phyloP scores from a whole-genome alignment of 2,888 invertebrate species.

The Pollenia griseotomentosa region DNA sequence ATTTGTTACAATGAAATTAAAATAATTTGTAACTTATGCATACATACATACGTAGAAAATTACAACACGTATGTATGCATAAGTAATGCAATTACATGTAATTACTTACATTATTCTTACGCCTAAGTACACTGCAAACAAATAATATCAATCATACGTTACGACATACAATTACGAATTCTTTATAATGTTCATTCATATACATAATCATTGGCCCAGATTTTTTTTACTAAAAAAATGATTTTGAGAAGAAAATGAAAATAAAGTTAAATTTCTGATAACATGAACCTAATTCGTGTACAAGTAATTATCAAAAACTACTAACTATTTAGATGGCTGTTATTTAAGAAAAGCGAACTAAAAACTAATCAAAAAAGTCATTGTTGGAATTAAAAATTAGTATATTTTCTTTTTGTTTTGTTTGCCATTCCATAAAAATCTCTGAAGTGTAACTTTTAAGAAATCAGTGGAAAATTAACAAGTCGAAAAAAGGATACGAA shows the following conservation, averaged over 20 bases:
- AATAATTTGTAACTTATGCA: no score
- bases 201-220: slow-evolving; percentile 43
- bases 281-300: neutral
- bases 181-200: neutral
- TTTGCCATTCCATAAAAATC: slow-evolving; percentile 52
- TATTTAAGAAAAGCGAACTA: slow-evolving; percentile 24
- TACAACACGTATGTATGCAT: no score
- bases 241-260: neutral
- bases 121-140: neutral
- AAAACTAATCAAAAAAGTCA: slow-evolving; percentile 11
- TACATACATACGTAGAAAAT: neutral
- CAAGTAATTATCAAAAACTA: slow-evolving; percentile 14
- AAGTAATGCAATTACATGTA: neutral
- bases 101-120: slow-evolving; percentile 25
- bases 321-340: neutral
- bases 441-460: slow-evolving; percentile 58
- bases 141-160: slow-evolving; percentile 15
- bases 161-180: neutral
- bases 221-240: neutral
- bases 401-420: slow-evolving; percentile 17
- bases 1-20: no score
- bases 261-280: slow-evolving; percentile 10
- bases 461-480: slow-evolving; percentile 67
- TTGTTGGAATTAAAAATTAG: slow-evolving; percentile 26
- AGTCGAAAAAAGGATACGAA: slow-evolving; percentile 28